Percentiles rank a stretch among this genome's conserved stretches.
phyloP scores from a whole-genome alignment of 2,797 vertebrate genomes.

The Spondyliosoma cantharus region DNA sequence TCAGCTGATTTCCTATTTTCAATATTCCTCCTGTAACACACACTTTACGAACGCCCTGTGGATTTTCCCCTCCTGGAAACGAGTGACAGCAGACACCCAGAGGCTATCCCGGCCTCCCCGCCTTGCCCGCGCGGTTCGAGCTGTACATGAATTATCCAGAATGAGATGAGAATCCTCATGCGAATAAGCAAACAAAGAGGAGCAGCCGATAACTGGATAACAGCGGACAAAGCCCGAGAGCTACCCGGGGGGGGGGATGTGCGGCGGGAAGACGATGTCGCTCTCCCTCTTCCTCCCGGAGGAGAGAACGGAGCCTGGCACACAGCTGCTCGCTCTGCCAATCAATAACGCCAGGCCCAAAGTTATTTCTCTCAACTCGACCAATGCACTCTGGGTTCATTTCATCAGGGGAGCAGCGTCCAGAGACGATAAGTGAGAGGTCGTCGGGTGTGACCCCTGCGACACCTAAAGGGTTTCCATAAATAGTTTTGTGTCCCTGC shows the following conservation, averaged over 20 bases:
- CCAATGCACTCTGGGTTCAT: constrained; percentile 14
- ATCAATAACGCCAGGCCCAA: constrained; percentile 48
- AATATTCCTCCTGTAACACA: too few relatives aligned
- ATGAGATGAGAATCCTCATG: constrained; percentile 3
- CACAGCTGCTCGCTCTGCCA: constrained; percentile 24
- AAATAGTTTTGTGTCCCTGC: not conserved
- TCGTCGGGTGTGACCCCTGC: constrained; percentile 29
- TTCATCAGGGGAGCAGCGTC: constrained; percentile 31
- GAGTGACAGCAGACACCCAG: not conserved
- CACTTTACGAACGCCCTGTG: not conserved
- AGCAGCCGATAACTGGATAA: constrained; percentile 20
- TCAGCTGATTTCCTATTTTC: not conserved
- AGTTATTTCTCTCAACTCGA: constrained; percentile 35
- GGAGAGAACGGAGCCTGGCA: constrained; percentile 22
- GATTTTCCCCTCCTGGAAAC: not conserved
- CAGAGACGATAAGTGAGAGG: constrained; percentile 40
- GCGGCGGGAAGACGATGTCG: constrained; percentile 13
- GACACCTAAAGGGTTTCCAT: constrained; percentile 14
- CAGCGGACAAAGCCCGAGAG: constrained; percentile 12
- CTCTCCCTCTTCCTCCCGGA: constrained; percentile 31
- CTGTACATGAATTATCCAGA: not conserved
- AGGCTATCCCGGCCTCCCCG: not conserved
- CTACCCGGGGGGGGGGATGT: constrained; percentile 35
- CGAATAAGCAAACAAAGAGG: constrained; percentile 30
- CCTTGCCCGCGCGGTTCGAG: not conserved